Evolutionary conservation across 2,888 invertebrate species (phyloP).

Genomic region (Epinotia ramella): DNA sequence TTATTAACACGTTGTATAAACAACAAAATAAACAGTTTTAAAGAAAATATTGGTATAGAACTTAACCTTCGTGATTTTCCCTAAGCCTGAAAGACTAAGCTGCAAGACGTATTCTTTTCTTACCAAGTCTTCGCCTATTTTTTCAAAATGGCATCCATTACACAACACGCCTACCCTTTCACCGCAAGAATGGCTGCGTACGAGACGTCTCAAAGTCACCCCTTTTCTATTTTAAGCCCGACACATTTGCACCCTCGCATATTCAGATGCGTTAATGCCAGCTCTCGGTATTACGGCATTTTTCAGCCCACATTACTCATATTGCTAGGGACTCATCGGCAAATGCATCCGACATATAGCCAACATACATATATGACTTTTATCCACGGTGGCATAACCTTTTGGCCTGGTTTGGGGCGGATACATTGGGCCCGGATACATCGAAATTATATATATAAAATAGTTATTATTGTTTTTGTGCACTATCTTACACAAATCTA

Average conservation of each 20-base stretch:
- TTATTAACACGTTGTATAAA: too few species aligned
- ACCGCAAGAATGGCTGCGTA: constrained; percentile 58
- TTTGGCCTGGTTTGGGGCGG: too few species aligned
- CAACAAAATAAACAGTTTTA: too few species aligned
- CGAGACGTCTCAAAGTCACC: constrained; percentile 61
- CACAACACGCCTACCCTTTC: constrained; percentile 49
- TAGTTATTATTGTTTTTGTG: too few species aligned
- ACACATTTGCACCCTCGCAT: constrained; percentile 75
- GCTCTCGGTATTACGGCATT: constrained; percentile 68
- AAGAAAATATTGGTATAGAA: too few species aligned
- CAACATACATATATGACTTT: background rate
- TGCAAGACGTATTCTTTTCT: background rate
- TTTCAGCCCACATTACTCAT: constrained; percentile 72
- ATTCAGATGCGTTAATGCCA: constrained; percentile 77
- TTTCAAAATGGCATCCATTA: constrained; percentile 35
- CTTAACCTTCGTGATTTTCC: background rate
- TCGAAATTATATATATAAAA: too few species aligned
- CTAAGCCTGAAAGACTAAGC: background rate
- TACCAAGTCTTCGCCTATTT: constrained; percentile 16
- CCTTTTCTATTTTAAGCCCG: constrained; percentile 66
- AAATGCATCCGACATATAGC: constrained; percentile 38
- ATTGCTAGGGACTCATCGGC: constrained; percentile 52
- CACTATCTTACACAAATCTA: too few species aligned
- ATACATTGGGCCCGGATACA: too few species aligned
- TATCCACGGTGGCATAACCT: background rate